These are phyloP conservation scores for Bombus picipes DNA, from an alignment of 1,140 invertebrate genomes.

Conservation along the genomic window DNA sequence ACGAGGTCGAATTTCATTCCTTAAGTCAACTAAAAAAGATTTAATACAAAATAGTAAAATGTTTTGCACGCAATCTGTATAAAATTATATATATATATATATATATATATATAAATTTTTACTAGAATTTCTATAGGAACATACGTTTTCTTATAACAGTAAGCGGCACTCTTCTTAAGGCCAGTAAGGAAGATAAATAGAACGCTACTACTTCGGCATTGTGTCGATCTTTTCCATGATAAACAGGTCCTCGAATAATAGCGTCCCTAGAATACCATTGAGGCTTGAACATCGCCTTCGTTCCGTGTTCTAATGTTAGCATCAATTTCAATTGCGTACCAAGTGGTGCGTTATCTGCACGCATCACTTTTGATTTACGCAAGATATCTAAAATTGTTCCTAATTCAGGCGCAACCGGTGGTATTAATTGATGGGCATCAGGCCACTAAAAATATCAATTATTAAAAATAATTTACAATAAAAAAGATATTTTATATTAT, in stretches of 20 bases:
- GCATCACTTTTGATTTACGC: conserved; percentile 86
- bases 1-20: conserved; percentile 88
- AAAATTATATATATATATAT: background rate
- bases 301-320: conserved; percentile 89
- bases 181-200: conserved; percentile 91
- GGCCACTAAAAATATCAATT: conserved; percentile 85
- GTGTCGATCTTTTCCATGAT: conserved; percentile 94
- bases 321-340: conserved; percentile 96
- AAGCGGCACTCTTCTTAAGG: conserved; percentile 90
- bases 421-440: conserved; percentile 86
- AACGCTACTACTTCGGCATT: conserved; percentile 98
- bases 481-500: background rate
- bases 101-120: background rate
- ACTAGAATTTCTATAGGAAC: background rate
- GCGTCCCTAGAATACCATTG: conserved; percentile 91
- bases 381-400: conserved; percentile 89
- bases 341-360: conserved; percentile 89
- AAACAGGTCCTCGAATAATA: conserved; percentile 91
- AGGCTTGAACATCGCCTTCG: conserved; percentile 94
- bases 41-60: conserved; percentile 2
- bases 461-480: background rate
- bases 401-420: conserved; percentile 85
- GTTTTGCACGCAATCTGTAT: background rate
- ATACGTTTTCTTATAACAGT: conserved; percentile 87
- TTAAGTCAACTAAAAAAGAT: conserved; percentile 85